Conservation (phyloP, 2,797 vertebrate species). For the Taeniopygia guttata region DNA sequence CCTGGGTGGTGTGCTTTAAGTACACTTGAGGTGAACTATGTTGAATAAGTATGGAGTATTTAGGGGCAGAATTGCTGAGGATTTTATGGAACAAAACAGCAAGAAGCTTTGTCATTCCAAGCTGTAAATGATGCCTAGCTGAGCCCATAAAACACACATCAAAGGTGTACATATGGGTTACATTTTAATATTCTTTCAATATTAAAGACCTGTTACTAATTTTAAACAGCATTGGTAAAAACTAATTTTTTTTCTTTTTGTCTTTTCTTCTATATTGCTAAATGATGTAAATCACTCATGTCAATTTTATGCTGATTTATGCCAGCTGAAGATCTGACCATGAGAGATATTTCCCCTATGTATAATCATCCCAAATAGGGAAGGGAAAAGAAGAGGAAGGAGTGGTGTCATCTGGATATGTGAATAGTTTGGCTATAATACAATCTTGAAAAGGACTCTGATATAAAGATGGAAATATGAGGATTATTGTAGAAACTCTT, state of each 20-base stretch:
- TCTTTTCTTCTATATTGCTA: slow-evolving; percentile 39
- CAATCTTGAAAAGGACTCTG: slow-evolving; percentile 18
- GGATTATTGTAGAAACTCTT: slow-evolving; percentile 50
- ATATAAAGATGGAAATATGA: slow-evolving; percentile 54
- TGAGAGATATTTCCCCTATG: background rate
- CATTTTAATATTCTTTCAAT: slow-evolving; percentile 65
- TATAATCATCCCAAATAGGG: slow-evolving; percentile 30
- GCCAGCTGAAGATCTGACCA: slow-evolving; percentile 32
- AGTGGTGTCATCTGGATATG: slow-evolving; percentile 54
- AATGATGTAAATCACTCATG: slow-evolving; percentile 53
- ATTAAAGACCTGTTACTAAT: slow-evolving; percentile 71
- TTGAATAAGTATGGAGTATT: background rate
- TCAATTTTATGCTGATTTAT: slow-evolving; percentile 54
- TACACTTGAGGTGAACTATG: background rate
- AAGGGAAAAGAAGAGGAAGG: slow-evolving; percentile 18
- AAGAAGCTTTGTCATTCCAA: slow-evolving; percentile 62
- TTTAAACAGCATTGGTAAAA: slow-evolving; percentile 60
- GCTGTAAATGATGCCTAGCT: slow-evolving; percentile 61
- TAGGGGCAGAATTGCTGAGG: background rate
- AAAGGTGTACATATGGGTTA: slow-evolving; percentile 70
- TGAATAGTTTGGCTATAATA: slow-evolving; percentile 53
- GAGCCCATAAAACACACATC: slow-evolving; percentile 60
- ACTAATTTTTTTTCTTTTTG: background rate
- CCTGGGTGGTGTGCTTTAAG: background rate
- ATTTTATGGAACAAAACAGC: slow-evolving; percentile 63